A percentile compares a stretch with the other conserved stretches of the same genome.
These are phyloP conservation scores for Uloborus diversus DNA, from an alignment of 1,140 invertebrate species.

Conservation along the genomic window DNA sequence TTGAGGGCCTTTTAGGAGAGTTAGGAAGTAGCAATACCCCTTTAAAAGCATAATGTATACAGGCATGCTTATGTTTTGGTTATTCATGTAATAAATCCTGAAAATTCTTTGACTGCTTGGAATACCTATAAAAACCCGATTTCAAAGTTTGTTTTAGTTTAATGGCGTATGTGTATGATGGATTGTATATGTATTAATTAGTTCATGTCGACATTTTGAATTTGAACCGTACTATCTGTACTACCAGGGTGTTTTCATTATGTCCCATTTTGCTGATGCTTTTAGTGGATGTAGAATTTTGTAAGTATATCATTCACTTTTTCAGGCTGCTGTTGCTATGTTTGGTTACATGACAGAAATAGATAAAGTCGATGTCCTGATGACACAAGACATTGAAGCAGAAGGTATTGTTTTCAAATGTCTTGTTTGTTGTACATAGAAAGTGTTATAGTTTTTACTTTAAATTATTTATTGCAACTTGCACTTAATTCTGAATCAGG, in stretches of 20 bases:
- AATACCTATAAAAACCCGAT: neutral
- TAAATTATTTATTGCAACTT: no score
- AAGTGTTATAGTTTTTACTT: no score
- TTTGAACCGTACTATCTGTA: neutral
- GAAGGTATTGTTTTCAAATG: slow-evolving; percentile 66
- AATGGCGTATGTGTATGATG: neutral
- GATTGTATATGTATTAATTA: neutral
- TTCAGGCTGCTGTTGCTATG: slow-evolving; percentile 86
- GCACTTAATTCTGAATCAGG: no score
- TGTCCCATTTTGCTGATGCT: neutral
- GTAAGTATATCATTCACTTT: slow-evolving; percentile 8
- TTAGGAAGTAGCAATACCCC: no score
- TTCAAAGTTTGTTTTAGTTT: neutral
- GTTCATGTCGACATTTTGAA: neutral
- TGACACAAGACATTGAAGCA: slow-evolving; percentile 83
- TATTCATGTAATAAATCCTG: neutral
- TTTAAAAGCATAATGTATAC: no score
- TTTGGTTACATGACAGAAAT: slow-evolving; percentile 97
- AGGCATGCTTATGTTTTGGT: neutral
- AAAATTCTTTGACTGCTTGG: neutral
- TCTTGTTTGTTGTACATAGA: neutral
- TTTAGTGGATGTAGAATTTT: neutral
- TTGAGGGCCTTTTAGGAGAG: no score
- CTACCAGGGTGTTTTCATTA: neutral
- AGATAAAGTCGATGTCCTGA: slow-evolving; percentile 81